Evolutionary conservation across 2,797 vertebrate species (phyloP).

Genomic region (Lindbergichthys nudifrons): DNA sequence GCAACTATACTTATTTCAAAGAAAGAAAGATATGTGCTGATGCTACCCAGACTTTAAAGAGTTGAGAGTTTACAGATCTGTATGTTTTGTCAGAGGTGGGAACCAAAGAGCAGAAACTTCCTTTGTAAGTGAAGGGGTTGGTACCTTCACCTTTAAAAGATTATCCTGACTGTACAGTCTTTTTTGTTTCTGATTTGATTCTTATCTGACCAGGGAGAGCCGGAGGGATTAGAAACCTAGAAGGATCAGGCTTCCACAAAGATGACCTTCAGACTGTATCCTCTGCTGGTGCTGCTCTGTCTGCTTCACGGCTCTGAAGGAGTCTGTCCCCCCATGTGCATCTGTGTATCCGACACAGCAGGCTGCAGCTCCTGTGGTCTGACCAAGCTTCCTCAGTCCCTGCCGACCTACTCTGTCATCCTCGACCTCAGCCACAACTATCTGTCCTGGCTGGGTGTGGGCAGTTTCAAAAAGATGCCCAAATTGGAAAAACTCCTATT

Average conservation of each 20-base stretch:
- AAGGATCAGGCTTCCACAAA: slow-evolving; percentile 44
- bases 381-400: slow-evolving; percentile 74
- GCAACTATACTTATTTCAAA: too few species aligned
- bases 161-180: background rate
- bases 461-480: slow-evolving; percentile 83
- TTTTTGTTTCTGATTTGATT: slow-evolving; percentile 55
- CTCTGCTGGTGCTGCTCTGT: slow-evolving; percentile 73
- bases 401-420: slow-evolving; percentile 83
- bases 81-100: background rate
- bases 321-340: slow-evolving; percentile 86
- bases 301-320: slow-evolving; percentile 45
- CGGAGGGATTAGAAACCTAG: slow-evolving; percentile 37
- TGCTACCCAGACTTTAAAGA: too few species aligned
- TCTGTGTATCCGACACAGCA: slow-evolving; percentile 91
- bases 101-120: background rate
- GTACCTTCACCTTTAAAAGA: background rate
- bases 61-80: too few species aligned
- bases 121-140: background rate
- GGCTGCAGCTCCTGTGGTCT: slow-evolving; percentile 88
- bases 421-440: slow-evolving; percentile 94
- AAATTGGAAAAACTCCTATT: slow-evolving; percentile 87
- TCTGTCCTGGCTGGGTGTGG: slow-evolving; percentile 83
- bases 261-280: slow-evolving; percentile 69
- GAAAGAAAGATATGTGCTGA: too few species aligned
- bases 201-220: slow-evolving; percentile 43